Conservation (phyloP, 2,113 vertebrate species). For the Hydropotes inermis region DNA sequence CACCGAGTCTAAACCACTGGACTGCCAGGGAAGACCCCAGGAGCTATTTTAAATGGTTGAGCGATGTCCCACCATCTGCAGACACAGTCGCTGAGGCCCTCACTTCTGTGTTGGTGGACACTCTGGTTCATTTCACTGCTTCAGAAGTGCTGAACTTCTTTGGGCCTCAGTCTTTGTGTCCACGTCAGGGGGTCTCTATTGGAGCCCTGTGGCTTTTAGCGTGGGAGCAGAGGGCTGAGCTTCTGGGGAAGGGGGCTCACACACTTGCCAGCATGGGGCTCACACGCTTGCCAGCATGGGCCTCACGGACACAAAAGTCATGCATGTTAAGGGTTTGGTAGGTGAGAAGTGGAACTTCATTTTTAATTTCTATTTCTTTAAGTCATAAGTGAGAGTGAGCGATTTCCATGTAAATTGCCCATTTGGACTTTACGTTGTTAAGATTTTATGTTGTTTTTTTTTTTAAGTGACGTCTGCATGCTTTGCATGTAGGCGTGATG, state of each 20-base stretch:
- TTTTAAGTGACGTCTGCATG: neutral
- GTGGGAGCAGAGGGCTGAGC: neutral
- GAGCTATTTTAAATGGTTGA: neutral
- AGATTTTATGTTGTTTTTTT: neutral
- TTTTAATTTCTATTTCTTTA: neutral
- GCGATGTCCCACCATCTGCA: neutral
- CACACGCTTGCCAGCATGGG: neutral
- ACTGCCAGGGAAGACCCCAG: neutral
- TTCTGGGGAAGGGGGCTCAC: neutral
- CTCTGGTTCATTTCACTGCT: neutral
- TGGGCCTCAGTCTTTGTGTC: neutral
- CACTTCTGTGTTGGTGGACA: neutral
- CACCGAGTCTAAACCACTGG: neutral
- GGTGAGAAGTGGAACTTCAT: neutral
- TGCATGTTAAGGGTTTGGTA: neutral
- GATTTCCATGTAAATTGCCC: neutral
- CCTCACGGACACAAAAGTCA: neutral
- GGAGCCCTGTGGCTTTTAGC: neutral
- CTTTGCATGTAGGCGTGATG: neutral
- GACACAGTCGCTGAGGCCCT: neutral
- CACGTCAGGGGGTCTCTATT: neutral
- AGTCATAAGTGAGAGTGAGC: neutral
- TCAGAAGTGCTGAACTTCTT: neutral
- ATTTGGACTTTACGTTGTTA: neutral
- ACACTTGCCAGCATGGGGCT: neutral